These are phyloP conservation scores for Xestia c-nigrum DNA, from an alignment of 2,888 invertebrate species.

Conservation along the genomic window DNA sequence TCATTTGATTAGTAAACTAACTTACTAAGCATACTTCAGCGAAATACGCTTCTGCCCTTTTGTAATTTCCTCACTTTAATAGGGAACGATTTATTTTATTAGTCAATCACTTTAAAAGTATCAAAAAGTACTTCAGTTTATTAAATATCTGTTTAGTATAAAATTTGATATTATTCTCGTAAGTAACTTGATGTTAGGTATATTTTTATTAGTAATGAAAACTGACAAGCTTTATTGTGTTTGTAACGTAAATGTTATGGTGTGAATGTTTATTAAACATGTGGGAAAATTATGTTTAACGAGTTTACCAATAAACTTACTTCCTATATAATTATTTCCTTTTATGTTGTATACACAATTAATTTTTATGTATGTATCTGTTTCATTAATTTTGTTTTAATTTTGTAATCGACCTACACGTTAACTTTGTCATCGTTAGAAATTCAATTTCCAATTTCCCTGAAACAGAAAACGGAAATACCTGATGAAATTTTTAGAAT, in stretches of 20 bases:
- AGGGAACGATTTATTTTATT: not conserved
- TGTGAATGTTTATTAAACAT: conserved; percentile 43
- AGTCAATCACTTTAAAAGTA: not conserved
- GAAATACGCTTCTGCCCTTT: not conserved
- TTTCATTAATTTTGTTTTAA: not conserved
- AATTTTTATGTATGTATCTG: not conserved
- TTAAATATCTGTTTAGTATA: not conserved
- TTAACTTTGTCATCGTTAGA: conserved; percentile 16
- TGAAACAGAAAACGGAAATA: conserved; percentile 3
- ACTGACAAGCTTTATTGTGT: conserved; percentile 25
- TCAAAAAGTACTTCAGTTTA: not conserved
- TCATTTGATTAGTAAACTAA: conserved; percentile 7
- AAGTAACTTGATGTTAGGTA: not conserved
- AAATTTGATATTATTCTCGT: not conserved
- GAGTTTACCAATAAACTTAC: conserved; percentile 27
- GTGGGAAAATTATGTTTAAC: conserved; percentile 18
- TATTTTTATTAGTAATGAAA: conserved; percentile 28
- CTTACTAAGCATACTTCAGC: not conserved
- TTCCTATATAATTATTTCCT: not conserved
- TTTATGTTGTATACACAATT: not conserved
- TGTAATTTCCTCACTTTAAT: not conserved
- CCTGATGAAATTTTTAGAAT: conserved; percentile 31
- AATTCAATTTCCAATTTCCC: conserved; percentile 37
- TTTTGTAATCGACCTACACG: not conserved
- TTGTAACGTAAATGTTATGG: conserved; percentile 31